Evolutionary conservation across 2,797 vertebrate genomes (phyloP), one percentile per base, ranked within the genome.

Genomic region (Helicolenus hilgendorfi): DNA sequence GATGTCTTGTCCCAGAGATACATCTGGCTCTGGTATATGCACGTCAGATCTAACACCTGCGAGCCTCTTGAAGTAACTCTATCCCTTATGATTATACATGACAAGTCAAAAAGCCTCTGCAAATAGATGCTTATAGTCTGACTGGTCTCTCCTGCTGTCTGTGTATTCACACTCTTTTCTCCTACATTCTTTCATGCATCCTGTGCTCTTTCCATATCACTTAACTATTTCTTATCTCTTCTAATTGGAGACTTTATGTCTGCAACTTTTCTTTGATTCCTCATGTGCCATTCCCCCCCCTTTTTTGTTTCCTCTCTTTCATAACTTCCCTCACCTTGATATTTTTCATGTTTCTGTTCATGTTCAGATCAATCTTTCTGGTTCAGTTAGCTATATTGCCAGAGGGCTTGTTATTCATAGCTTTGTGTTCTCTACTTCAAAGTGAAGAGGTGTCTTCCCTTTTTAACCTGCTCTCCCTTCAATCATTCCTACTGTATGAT

Each of bases 31-130:
- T 91, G 92, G 88, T 92, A 86, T 87, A 86, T 86, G 90, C 94
- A 94, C 94, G 93, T 96, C 92, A 96, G 95, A 96, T 96, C 95
- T 95, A 95, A 97, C 96, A 97, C 96, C 97, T 97, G 96, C 92
- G 84, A 95, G 92, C 88, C 93, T 94, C 94, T 96, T 95, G 86
- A 95, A 93, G 95, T 95, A 92, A 95, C 94, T 90, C 94, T 92
- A 95, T 95, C 96, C 95, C 94, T 94, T 94, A 84, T 96, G 95
- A 95, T 96, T 96, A 95, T 94, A 96, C 94, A 90, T 72, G 90
- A 93, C 88, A 80, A 81, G 95, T 94, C 96, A 96, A 91, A 97
- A 91, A 96, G 94, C 89, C 93, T 91, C 84, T 81, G 92, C 94
- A 96, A 93, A 96, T 84, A 95, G 90, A 93, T 94, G 88, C 94